Base-by-base conservation (phyloP, 1,140 invertebrate species). In the Zeugodacus cucurbitae region DNA sequence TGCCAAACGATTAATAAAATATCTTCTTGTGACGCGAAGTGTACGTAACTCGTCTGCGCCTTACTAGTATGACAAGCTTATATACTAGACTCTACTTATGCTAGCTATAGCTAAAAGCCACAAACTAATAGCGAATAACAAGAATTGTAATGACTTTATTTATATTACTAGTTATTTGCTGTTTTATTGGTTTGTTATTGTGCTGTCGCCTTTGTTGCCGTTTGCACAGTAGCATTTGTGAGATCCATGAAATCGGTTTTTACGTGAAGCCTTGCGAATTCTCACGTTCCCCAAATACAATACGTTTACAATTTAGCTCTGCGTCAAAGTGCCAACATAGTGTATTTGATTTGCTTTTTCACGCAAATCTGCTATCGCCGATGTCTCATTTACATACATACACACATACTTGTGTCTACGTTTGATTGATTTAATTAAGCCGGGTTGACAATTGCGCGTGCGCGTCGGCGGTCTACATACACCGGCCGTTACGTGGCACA, bases 341-440 rank as follows among this genome's bases (percentile, higher is more conserved):
- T 14, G 14, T 54, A 54, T 67, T 32, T 26, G 34, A 37, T 74
- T 62, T 34, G 20, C 29, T 74, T 74, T 74, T 74, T 74, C 67
- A 20, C 67, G 34, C 29, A 20, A 74, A 74, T 74, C 32, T 74
- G 67, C 41, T 74, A 32, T 37, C 32, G 34, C 20, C 20, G 37
- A 20, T 74, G 67, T 32, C 34, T 17, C 67, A 74, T 74, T 74
- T 74, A 41, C 67, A 74, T 74, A 41, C 67, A 1, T 34, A 74
- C 41, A 41, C 41, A 41, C 67, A 74, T 74, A 41, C 67, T 3
- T 34, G 67, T 74, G 67, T 74, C 67, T 74, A n/a, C n/a, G 1
- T 22, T 74, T 74, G 67, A 74, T 74, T 74, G 67, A 74, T 74
- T 41, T 74, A 74, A 74, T 74, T 74, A 74, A 74, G 34, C 41